Conservation (phyloP, 2,797 vertebrate species). For the Anolis apletophallus region DNA sequence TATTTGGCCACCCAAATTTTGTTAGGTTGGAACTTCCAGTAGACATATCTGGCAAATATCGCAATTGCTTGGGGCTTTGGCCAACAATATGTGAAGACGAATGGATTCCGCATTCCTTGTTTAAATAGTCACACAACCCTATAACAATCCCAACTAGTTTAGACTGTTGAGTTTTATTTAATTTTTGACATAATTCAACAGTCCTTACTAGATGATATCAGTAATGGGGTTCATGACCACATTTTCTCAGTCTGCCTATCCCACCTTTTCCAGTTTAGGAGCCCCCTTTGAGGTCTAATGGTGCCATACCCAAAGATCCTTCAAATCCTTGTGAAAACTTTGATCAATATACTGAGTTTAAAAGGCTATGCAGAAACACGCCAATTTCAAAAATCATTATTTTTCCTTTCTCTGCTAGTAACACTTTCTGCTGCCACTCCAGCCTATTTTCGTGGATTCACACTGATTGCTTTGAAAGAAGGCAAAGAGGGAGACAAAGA, state of each 20-base stretch:
- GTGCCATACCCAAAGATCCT: background rate
- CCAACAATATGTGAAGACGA: too few relatives aligned
- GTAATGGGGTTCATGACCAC: too few relatives aligned
- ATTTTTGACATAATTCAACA: too few relatives aligned
- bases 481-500: constrained; percentile 93
- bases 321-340: background rate
- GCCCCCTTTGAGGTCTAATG: background rate
- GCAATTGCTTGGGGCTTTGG: too few relatives aligned
- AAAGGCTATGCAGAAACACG: background rate
- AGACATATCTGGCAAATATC: too few relatives aligned
- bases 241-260: background rate
- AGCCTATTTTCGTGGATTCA: constrained; percentile 97
- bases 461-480: constrained; percentile 91
- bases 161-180: too few relatives aligned
- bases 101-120: too few relatives aligned
- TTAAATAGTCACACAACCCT: too few relatives aligned
- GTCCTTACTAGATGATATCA: too few relatives aligned
- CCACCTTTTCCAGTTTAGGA: background rate
- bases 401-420: constrained; percentile 79
- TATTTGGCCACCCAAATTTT: background rate
- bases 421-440: constrained; percentile 88
- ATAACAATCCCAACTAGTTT: too few relatives aligned
- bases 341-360: background rate
- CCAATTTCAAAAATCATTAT: background rate
- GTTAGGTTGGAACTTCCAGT: too few relatives aligned